Conservation (phyloP, 64 coral and sea anemone genomes). For the Montipora cactus region DNA sequence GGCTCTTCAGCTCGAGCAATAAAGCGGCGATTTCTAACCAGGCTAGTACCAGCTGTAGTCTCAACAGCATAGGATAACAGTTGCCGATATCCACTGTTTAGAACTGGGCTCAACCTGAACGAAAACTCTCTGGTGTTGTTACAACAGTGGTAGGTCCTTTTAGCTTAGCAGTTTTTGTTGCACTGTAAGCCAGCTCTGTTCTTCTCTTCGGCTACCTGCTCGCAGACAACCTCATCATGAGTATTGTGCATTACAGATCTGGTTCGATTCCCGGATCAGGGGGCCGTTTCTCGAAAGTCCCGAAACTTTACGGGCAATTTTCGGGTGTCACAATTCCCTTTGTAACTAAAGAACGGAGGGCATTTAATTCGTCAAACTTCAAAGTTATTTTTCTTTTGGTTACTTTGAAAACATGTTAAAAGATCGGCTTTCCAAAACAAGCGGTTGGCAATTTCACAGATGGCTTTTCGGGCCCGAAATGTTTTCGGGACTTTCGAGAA, state of each 20-base stretch:
- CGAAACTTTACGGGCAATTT: neutral
- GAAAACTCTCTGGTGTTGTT: neutral
- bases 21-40: neutral
- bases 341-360: too few relatives aligned
- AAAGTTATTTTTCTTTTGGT: too few relatives aligned
- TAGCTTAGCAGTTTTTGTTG: neutral
- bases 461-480: too few relatives aligned
- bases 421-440: too few relatives aligned
- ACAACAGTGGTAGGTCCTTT: neutral
- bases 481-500: too few relatives aligned
- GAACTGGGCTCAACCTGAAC: neutral
- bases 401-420: too few relatives aligned
- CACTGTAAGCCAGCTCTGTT: neutral
- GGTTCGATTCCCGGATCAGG: neutral
- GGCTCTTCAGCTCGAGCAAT: neutral
- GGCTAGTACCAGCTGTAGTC: neutral
- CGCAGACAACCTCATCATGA: neutral
- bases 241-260: neutral
- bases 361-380: too few relatives aligned
- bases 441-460: too few relatives aligned
- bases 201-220: neutral
- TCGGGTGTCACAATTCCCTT: too few relatives aligned
- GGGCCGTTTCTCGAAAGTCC: neutral
- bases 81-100: conserved; percentile 1
- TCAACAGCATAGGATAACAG: neutral